Evolutionary conservation across 2,113 vertebrate species (phyloP).

Genomic region (Todiramphus saurophagus): DNA sequence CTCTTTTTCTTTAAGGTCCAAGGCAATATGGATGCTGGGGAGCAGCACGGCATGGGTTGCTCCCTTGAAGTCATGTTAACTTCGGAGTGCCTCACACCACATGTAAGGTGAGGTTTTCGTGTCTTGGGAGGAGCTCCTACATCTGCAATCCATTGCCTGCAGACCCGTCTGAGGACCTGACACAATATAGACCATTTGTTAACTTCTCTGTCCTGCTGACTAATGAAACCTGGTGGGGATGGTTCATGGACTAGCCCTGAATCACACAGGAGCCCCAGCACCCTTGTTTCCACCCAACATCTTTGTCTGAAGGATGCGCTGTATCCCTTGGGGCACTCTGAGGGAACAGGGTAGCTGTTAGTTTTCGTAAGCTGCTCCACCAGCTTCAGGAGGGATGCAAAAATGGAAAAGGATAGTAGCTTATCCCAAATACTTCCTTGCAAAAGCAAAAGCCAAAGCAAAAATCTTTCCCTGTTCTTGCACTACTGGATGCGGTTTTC

Average conservation of each 20-base stretch:
- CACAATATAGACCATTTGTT: not conserved
- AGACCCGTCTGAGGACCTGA: accelerated
- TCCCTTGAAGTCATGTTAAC: not conserved
- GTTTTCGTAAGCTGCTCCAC: not conserved
- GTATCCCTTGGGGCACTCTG: not conserved
- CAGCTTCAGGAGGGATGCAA: not conserved
- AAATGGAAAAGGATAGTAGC: not conserved
- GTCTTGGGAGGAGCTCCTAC: not conserved
- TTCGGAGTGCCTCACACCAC: not conserved
- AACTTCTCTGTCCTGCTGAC: not conserved
- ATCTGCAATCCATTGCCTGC: not conserved
- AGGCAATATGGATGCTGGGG: not conserved
- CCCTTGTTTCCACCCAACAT: not conserved
- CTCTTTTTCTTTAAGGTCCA: not conserved
- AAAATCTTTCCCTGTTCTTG: not conserved
- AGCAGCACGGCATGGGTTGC: not conserved
- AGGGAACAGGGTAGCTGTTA: not conserved
- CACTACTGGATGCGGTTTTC: not conserved
- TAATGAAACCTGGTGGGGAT: not conserved
- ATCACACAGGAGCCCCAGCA: not conserved
- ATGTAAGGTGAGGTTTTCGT: not conserved
- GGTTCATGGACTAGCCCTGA: not conserved
- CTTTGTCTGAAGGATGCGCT: not conserved
- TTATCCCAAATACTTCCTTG: not conserved
- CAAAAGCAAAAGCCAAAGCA: not conserved